phyloP scores from a whole-genome alignment of 1,140 invertebrate genomes.

The Oryctes rhinoceros region DNA sequence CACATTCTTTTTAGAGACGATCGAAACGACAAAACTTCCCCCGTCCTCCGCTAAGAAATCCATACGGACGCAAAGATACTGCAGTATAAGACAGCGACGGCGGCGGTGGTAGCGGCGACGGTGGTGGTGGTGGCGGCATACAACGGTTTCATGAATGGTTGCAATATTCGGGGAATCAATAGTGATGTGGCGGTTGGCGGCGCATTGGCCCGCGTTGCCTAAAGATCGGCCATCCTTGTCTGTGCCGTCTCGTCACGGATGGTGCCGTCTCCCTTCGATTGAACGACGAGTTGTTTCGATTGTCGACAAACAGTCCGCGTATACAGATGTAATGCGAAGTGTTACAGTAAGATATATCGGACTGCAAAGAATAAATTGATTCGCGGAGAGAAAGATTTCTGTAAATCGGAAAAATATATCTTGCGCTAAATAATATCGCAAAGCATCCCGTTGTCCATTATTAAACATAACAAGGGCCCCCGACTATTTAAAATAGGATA shows the following conservation, averaged over 20 bases:
- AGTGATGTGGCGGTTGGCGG: slow-evolving; percentile 7
- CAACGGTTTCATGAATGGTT: slow-evolving; percentile 9
- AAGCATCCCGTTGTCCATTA: too few species aligned
- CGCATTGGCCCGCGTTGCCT: background rate
- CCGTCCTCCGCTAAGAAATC: background rate
- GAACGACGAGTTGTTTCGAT: background rate
- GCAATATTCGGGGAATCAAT: slow-evolving; percentile 8
- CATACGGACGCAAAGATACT: background rate
- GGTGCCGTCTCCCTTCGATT: background rate
- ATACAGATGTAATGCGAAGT: background rate
- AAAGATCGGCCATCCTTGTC: background rate
- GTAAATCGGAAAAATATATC: too few species aligned
- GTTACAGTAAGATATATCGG: too few species aligned
- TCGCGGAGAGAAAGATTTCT: too few species aligned
- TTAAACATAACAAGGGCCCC: too few species aligned
- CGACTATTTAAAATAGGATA: too few species aligned
- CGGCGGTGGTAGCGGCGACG: too few species aligned
- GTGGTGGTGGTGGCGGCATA: background rate
- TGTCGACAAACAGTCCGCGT: background rate
- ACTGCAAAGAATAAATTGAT: too few species aligned
- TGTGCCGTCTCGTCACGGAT: background rate
- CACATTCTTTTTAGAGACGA: too few species aligned
- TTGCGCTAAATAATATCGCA: too few species aligned
- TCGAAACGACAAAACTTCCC: background rate
- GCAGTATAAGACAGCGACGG: background rate